Base-by-base conservation (phyloP, 37 sponge, comb jelly and placozoan species). In the Petrosia ficiformis region DNA sequence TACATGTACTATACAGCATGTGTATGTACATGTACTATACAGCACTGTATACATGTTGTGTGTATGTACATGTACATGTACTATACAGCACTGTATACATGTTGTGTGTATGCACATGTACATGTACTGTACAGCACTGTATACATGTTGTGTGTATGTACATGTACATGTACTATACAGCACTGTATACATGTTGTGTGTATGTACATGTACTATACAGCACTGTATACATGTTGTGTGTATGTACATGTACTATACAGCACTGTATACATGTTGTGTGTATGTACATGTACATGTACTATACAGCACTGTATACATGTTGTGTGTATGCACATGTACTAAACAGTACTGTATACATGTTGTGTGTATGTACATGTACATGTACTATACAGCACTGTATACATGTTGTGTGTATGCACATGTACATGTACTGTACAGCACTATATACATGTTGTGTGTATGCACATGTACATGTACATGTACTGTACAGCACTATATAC, bases 391-490 rank as follows among this genome's bases (percentile, higher is more conserved):
- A 26, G 14, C 14, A 48, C 54, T 48, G 66, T 32, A 32, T 31
- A 32, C 66, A 26, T 48, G 14, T 14, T 48, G 54, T 48, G 54
- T 48, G 54, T 14, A 48, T 48, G 14, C 14, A 48, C 54, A 10
- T 78, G 36, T 41, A 14, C 4, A 6, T 68, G 58, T 5, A 57
- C 36, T 29, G 29, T 3, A 48, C 14, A 48, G 54, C 54, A 48
- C 54, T 48, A 14, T 48, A 48, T 48, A 8, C 54, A 48, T 48
- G 14, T 48, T 19, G 14, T 48, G 22, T 11, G 26, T 33, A 5
- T 73, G 56, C 32, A 24, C 73, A 71, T 5, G 21, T 40, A 39
- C 70, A 44, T 65, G 68, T 65, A 6, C 36, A 26, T 31, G 65
- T 5, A 57, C 36, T 29, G 29, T 3, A 48, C 14, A 48, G 54